Evolutionary conservation across 2,113 vertebrate genomes (phyloP).

Genomic region (Eudyptes chrysolophus): DNA sequence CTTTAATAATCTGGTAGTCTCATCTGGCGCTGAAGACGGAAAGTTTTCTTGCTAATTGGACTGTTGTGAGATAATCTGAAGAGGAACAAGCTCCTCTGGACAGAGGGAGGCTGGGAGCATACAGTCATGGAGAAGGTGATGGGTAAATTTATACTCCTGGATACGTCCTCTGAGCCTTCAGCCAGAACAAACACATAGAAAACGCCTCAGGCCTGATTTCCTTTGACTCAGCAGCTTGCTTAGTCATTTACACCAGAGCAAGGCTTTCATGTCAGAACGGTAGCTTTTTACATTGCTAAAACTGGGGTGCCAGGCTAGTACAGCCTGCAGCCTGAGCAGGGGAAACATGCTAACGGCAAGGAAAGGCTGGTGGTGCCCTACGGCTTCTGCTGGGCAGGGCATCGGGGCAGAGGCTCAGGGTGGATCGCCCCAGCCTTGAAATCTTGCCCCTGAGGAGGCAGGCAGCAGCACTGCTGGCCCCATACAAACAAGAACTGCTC

Average conservation of each 20-base stretch:
- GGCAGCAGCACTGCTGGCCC: background rate
- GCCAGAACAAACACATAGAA: background rate
- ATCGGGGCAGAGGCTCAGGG: fast-evolving
- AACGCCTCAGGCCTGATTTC: background rate
- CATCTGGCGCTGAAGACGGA: fast-evolving
- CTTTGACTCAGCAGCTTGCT: background rate
- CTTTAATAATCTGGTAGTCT: slow-evolving; percentile 9
- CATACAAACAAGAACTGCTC: background rate
- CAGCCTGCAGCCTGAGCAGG: background rate
- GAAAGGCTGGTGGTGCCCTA: background rate
- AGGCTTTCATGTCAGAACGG: background rate
- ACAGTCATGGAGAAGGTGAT: background rate
- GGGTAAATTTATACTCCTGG: background rate
- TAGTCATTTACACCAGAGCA: background rate
- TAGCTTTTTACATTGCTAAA: background rate
- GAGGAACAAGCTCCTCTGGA: background rate
- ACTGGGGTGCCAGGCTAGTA: background rate
- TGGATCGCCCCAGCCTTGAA: background rate
- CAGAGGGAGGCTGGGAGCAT: background rate
- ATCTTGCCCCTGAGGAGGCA: background rate
- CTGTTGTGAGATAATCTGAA: background rate
- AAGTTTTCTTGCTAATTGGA: slow-evolving; percentile 18
- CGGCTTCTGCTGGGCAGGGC: background rate
- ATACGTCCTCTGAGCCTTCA: background rate
- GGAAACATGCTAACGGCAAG: fast-evolving